Evolutionary conservation across 2,113 vertebrate genomes (phyloP).

Genomic region (Datnioides undecimradiatus): DNA sequence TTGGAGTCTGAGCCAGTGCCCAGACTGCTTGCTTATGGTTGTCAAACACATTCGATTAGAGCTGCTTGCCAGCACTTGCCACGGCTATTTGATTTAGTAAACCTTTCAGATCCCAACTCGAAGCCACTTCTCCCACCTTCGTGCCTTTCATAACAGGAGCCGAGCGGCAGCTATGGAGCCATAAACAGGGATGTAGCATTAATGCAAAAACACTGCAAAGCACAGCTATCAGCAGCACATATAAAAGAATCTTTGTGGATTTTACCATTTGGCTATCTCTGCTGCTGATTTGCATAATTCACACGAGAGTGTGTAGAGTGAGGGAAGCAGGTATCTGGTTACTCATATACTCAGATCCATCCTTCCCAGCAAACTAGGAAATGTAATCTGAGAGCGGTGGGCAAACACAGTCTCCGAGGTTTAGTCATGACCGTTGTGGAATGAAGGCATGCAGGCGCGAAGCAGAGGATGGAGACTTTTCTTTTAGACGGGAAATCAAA

Average conservation of each 20-base stretch:
- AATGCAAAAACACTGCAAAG: constrained; percentile 3
- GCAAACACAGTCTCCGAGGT: constrained; percentile 42
- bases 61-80: constrained; percentile 40
- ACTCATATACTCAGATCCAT: constrained; percentile 39
- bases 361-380: constrained; percentile 37
- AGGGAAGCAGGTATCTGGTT: constrained; percentile 40
- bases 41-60: constrained; percentile 31
- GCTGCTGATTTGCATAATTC: constrained; percentile 58
- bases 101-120: constrained; percentile 22
- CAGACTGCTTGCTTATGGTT: constrained; percentile 1
- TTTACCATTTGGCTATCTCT: constrained; percentile 57
- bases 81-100: constrained; percentile 47
- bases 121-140: constrained; percentile 37
- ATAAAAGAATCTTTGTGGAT: constrained; percentile 44
- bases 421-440: constrained; percentile 50
- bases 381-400: constrained; percentile 50
- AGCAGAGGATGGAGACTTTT: background rate
- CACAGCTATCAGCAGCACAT: constrained; percentile 9
- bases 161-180: constrained; percentile 29
- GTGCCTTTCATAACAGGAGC: constrained; percentile 21
- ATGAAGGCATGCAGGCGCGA: constrained; percentile 29
- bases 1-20: constrained; percentile 15
- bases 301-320: constrained; percentile 25
- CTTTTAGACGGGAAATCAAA: background rate
- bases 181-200: background rate